Base-by-base conservation (phyloP, 2,888 invertebrate species). In the Mimachlamys varia region DNA sequence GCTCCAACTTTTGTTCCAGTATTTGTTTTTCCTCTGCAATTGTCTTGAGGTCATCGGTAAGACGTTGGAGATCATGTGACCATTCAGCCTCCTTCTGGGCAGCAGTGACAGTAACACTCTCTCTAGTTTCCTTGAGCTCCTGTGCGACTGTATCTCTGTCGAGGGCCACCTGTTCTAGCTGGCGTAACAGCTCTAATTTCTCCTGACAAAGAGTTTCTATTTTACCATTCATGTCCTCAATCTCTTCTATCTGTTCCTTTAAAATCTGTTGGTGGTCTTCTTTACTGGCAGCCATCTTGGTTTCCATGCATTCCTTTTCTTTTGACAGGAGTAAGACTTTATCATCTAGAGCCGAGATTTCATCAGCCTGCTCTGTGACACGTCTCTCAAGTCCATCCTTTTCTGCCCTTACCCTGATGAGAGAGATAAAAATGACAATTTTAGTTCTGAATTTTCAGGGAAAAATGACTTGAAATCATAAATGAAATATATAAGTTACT, bases 121-220 rank as follows among this genome's bases (percentile, higher is more conserved):
- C 37, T 44, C 19, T 33, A 89, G 22, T 87, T 50, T 89, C 19
- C 27, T 27, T 7, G 17, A 50, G 27, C n/a, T 88, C 49, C 7
- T 27, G n/a, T 89, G 92, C 92, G 37, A 90, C 90, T 27, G 90
- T 90, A 33, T 88, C 90, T 88, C 92, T 93, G 27, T 92, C 92
- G 89, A 90, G 92, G 4, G 91, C 91, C 53, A 93, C 90, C 22
- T 92, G 91, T 50, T 93, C 92, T 12, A 93, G 88, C 89, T 92
- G 91, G 19, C 50, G 38, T 19, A 49, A n/a, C 12, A 89, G 87
- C 27, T 87, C 87, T 10, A 50, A 49, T 10, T 89, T 89, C 7
- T 58, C 49, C 27, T 87, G 37, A 15, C 44, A 33, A 3, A 89
- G 49, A 44, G 44, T 55, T 12, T 89, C 89, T n/a, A 76, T 49